These are phyloP conservation scores for Sciurus vulgaris DNA, from an alignment of 2,797 vertebrate species.

Conservation along the genomic window DNA sequence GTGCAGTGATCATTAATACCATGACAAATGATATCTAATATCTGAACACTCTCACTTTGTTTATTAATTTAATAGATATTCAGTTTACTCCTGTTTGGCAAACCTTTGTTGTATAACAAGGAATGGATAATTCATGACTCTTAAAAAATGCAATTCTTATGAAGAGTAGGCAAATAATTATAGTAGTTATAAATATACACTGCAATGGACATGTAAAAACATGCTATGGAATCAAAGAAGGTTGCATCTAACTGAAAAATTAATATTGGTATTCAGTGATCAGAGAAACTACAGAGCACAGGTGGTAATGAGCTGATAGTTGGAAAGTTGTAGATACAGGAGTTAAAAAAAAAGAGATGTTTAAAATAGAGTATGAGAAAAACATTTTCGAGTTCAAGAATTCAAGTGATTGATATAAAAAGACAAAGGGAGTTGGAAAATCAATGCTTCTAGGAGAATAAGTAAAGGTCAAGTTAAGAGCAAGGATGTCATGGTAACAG, in stretches of 20 bases:
- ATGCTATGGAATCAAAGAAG: neutral
- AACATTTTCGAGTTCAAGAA: neutral
- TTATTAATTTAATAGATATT: neutral
- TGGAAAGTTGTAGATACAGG: neutral
- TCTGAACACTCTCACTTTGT: neutral
- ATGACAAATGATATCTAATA: neutral
- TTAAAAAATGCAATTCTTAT: neutral
- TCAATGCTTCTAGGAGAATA: neutral
- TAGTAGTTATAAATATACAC: fast-evolving
- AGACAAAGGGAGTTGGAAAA: neutral
- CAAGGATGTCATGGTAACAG: neutral
- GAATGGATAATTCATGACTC: neutral
- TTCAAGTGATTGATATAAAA: neutral
- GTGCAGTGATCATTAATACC: neutral
- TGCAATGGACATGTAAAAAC: neutral
- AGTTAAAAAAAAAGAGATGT: neutral
- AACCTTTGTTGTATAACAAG: neutral
- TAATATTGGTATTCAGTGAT: neutral
- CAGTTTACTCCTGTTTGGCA: neutral
- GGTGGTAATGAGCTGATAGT: neutral
- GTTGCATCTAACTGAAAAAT: neutral
- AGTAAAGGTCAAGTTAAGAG: neutral
- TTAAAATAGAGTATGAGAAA: neutral
- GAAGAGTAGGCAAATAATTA: neutral
- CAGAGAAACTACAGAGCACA: neutral